Evolutionary conservation across 2,113 vertebrate genomes (phyloP).

Genomic region (Aptenodytes patagonicus): DNA sequence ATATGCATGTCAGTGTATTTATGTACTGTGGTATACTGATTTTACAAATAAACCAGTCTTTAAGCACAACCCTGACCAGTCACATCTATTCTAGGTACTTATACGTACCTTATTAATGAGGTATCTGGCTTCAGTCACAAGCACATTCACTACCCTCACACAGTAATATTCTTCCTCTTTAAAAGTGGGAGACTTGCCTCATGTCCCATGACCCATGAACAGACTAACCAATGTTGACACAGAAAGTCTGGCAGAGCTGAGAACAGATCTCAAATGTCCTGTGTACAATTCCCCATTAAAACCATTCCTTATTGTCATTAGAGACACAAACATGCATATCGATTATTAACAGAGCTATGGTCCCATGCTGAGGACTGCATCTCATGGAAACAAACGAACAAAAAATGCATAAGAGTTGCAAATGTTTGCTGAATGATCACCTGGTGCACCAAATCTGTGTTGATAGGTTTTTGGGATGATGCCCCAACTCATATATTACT

Average conservation of each 20-base stretch:
- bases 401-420: neutral
- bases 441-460: neutral
- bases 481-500: neutral
- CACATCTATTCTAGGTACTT: neutral
- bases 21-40: neutral
- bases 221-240: neutral
- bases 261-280: neutral
- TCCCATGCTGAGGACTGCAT: neutral
- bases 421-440: slow-evolving; percentile 27
- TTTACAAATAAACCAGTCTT: neutral
- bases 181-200: neutral
- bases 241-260: neutral
- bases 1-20: neutral
- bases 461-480: neutral
- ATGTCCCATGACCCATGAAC: neutral
- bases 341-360: neutral
- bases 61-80: neutral
- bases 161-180: neutral
- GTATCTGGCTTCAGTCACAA: neutral
- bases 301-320: neutral
- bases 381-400: neutral
- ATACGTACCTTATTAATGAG: neutral
- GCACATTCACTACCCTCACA: neutral
- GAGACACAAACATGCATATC: neutral
- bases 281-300: neutral